phyloP scores from a whole-genome alignment of 1,140 invertebrate genomes.

The Drosophila elegans region DNA sequence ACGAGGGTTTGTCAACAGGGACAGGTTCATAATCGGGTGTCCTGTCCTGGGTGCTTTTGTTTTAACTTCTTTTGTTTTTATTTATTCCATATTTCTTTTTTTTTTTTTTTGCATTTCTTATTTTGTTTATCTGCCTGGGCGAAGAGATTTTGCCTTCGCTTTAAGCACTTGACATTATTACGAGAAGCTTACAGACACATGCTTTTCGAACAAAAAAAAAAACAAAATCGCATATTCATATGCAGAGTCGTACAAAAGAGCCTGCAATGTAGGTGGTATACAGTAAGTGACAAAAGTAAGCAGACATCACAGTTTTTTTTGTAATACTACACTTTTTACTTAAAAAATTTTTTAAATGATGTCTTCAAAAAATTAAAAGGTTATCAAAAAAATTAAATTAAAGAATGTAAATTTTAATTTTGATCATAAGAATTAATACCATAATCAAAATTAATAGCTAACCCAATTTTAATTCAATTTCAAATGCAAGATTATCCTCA shows the following conservation, averaged over 20 bases:
- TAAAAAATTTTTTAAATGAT: neutral
- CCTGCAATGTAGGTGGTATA: conserved; percentile 7
- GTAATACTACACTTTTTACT: too few relatives aligned
- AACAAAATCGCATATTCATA: conserved; percentile 12
- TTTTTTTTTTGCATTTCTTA: conserved; percentile 9
- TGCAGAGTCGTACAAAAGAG: conserved; percentile 38
- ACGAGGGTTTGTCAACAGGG: conserved; percentile 35
- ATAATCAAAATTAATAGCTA: too few relatives aligned
- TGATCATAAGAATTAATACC: too few relatives aligned
- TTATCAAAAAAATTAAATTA: too few relatives aligned
- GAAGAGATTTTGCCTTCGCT: conserved; percentile 43
- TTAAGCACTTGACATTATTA: conserved; percentile 59
- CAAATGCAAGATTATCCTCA: too few relatives aligned
- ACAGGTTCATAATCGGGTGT: conserved; percentile 43
- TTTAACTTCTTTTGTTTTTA: conserved; percentile 14
- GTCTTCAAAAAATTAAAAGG: neutral
- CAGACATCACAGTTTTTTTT: neutral
- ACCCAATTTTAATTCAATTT: too few relatives aligned
- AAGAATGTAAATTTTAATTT: too few relatives aligned
- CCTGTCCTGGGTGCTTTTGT: conserved; percentile 22
- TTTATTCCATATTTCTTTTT: conserved; percentile 14
- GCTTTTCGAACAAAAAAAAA: neutral
- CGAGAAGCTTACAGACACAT: conserved; percentile 18
- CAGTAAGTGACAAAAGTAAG: conserved; percentile 6
- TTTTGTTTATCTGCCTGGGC: conserved; percentile 33